Base-by-base conservation (phyloP, 2,797 vertebrate species). In the Tolypeutes matacus region DNA sequence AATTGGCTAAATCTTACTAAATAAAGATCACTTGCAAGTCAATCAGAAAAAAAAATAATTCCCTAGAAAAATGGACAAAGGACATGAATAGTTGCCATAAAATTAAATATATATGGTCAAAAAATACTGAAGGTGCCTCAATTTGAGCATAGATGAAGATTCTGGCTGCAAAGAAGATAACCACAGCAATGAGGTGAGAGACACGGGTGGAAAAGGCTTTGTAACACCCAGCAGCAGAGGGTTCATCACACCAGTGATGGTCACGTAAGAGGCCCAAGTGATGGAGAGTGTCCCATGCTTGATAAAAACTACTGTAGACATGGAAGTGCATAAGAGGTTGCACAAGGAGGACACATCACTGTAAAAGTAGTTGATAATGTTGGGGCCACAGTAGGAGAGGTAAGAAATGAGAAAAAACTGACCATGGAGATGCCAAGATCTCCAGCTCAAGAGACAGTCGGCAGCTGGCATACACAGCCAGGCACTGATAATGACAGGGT, bases 291-390 rank as follows among this genome's bases (percentile, higher is more conserved):
- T 97, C 25, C 97, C 96, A 89, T 97, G 34, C 1, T 97, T 81
- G 64, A 98, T 97, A 25, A 97, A 94, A 77, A 97, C 98, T 36
- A 96, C 93, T 34, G 58, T 96, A 34, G 97, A 97, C 97, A 96
- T 97, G 14, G 98, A 97, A 11, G 96, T 97, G 36, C 97, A 98
- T 20, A 97, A 97, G 78, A 98, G 95, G 15, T 97, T 98, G 58
- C 97, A 95, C 62, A 98, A 60, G 42, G 97, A 97, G 5, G 97
- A 98, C 39, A 98, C 97, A 56, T 98, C 98, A 96, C 98, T 98
- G 78, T 98, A 98, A 89, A 98, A 98, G 80, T 98, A 97, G 23
- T 98, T 98, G 53, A 98, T 98, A 42, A 92, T 91, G 69, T 98
- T 98, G 27, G 97, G 98, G 13, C 97, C 97, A 86, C 97, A 98